Evolutionary conservation across 1,140 invertebrate genomes (phyloP).

Genomic region (Dendrolimus kikuchii): DNA sequence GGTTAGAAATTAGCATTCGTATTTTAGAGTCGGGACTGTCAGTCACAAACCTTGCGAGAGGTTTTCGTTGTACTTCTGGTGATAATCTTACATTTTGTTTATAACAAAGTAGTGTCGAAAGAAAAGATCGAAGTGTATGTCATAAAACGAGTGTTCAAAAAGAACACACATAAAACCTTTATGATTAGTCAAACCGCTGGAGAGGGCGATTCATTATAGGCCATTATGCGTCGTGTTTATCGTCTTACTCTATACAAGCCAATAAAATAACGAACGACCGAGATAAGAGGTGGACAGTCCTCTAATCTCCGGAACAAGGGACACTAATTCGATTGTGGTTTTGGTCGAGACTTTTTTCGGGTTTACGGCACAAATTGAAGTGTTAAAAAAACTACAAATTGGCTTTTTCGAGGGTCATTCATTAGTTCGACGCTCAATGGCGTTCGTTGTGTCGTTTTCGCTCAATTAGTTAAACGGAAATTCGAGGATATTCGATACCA

Average conservation of each 20-base stretch:
- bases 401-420: conserved; percentile 64
- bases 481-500: conserved; percentile 41
- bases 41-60: neutral
- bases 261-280: conserved; percentile 71
- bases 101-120: conserved; percentile 27
- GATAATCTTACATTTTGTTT: conserved; percentile 29
- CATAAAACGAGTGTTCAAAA: conserved; percentile 50
- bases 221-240: conserved; percentile 71
- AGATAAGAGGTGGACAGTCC: conserved; percentile 67
- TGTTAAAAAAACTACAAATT: conserved; percentile 71
- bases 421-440: conserved; percentile 62
- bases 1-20: too few relatives aligned
- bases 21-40: too few relatives aligned
- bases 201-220: conserved; percentile 68
- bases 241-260: conserved; percentile 66
- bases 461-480: conserved; percentile 70
- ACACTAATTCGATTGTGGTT: conserved; percentile 72
- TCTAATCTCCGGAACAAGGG: conserved; percentile 71
- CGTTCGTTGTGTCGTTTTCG: conserved; percentile 63
- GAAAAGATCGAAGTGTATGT: conserved; percentile 23
- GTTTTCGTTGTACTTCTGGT: conserved; percentile 6
- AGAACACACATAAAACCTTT: conserved; percentile 66
- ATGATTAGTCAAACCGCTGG: conserved; percentile 68
- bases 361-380: conserved; percentile 70
- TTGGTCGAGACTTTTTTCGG: conserved; percentile 63